Evolutionary conservation across 1,140 invertebrate genomes (phyloP).

Genomic region (Conus betulinus): DNA sequence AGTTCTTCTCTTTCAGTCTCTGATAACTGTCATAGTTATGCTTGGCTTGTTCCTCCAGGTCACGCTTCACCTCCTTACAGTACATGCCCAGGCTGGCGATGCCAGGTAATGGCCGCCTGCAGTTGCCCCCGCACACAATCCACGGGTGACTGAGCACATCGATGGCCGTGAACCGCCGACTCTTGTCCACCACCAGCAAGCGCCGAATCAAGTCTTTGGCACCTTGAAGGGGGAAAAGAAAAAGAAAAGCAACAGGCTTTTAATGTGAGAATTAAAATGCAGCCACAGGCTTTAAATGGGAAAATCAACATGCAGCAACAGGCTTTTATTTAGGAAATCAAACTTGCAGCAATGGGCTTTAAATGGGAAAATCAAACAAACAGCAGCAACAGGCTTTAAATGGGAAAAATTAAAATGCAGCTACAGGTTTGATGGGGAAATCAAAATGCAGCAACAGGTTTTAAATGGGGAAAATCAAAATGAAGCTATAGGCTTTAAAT

Average conservation of each 20-base stretch:
- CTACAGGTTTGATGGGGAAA: too few relatives aligned
- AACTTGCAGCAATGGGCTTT: too few relatives aligned
- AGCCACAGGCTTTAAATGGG: too few relatives aligned
- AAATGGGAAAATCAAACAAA: too few relatives aligned
- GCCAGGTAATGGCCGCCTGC: constrained; percentile 45
- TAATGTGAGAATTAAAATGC: too few relatives aligned
- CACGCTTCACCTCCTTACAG: constrained; percentile 51
- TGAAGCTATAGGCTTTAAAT: too few relatives aligned
- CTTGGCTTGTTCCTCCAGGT: constrained; percentile 62
- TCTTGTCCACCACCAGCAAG: constrained; percentile 93
- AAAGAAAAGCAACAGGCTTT: not conserved
- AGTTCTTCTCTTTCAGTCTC: constrained; percentile 61
- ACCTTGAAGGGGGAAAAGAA: constrained; percentile 48
- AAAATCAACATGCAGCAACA: too few relatives aligned
- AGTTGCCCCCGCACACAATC: constrained; percentile 79
- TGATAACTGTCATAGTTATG: constrained; percentile 60
- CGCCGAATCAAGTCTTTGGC: constrained; percentile 84
- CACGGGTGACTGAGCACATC: constrained; percentile 96
- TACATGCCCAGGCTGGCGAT: constrained; percentile 51
- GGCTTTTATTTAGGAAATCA: too few relatives aligned
- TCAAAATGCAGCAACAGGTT: too few relatives aligned
- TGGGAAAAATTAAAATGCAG: too few relatives aligned
- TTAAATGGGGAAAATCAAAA: too few relatives aligned
- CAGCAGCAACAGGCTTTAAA: too few relatives aligned
- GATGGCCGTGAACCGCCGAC: constrained; percentile 91